Percentiles rank a stretch among this genome's conserved stretches.
Conservation (phyloP, 2,113 vertebrate species). For the Felis chaus region DNA sequence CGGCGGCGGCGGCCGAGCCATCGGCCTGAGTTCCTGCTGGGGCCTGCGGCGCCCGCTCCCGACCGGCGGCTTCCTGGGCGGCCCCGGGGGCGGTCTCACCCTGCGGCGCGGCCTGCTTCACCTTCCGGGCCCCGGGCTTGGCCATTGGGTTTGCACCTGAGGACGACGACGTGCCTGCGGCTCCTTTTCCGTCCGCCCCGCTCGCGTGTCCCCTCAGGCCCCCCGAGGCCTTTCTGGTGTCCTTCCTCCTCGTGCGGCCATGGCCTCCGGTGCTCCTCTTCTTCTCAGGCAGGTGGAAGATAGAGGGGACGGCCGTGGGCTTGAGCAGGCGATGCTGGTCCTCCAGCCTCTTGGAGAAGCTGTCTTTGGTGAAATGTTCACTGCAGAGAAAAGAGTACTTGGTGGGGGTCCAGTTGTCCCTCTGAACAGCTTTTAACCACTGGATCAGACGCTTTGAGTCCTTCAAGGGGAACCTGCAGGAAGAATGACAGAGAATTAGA, state of each 20-base stretch:
- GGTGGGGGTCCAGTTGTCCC: constrained; percentile 89
- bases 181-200: constrained; percentile 68
- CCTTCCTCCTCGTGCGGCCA: constrained; percentile 80
- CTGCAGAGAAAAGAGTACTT: constrained; percentile 92
- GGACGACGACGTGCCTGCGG: neutral
- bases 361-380: constrained; percentile 90
- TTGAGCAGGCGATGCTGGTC: constrained; percentile 88
- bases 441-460: constrained; percentile 87
- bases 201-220: constrained; percentile 66
- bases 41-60: constrained; percentile 21
- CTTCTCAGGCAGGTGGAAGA: constrained; percentile 86
- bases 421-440: constrained; percentile 89
- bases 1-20: neutral
- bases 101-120: constrained; percentile 71
- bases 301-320: constrained; percentile 88
- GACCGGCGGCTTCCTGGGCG: neutral
- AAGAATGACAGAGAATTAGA: neutral
- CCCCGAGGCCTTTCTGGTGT: constrained; percentile 52
- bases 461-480: constrained; percentile 88
- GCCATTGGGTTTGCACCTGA: constrained; percentile 62
- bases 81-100: neutral
- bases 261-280: constrained; percentile 75
- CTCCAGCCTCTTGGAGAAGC: constrained; percentile 87
- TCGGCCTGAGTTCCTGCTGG: constrained; percentile 71
- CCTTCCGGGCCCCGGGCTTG: constrained; percentile 72